These are phyloP conservation scores for Halictus quadricinctus DNA, from an alignment of 2,888 invertebrate species.

Conservation along the genomic window DNA sequence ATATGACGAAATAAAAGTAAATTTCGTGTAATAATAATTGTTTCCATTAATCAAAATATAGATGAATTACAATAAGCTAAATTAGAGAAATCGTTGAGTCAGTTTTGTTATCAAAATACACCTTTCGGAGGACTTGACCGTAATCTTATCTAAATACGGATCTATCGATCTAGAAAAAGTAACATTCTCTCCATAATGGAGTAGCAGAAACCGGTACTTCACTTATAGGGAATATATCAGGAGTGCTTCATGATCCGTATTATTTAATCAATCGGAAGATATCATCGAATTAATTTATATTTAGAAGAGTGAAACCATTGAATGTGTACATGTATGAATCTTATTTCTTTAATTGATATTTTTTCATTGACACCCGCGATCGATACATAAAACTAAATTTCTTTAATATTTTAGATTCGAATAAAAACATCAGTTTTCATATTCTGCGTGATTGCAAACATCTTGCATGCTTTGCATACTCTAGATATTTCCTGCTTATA, in stretches of 20 bases:
- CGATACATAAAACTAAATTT: not conserved
- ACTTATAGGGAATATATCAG: not conserved
- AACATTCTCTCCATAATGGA: constrained; percentile 9
- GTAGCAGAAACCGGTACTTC: constrained; percentile 21
- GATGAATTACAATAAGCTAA: not conserved
- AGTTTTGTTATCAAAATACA: constrained; percentile 12
- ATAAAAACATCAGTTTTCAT: no score
- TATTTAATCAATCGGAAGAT: not conserved
- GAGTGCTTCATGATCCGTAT: constrained; percentile 1
- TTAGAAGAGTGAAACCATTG: not conserved
- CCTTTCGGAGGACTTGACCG: not conserved
- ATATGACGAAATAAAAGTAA: not conserved
- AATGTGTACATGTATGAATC: not conserved
- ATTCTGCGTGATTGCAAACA: no score
- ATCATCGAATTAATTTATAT: constrained; percentile 11
- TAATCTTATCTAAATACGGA: constrained; percentile 42
- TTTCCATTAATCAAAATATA: no score
- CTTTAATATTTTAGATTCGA: no score
- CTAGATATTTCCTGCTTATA: no score
- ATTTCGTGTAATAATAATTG: not conserved
- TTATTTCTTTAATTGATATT: not conserved
- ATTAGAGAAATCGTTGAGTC: not conserved
- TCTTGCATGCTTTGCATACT: no score
- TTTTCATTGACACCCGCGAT: not conserved
- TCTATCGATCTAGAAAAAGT: constrained; percentile 15